Base-by-base conservation (phyloP, 2,113 vertebrate genomes). In the Lampris megalopsis region DNA sequence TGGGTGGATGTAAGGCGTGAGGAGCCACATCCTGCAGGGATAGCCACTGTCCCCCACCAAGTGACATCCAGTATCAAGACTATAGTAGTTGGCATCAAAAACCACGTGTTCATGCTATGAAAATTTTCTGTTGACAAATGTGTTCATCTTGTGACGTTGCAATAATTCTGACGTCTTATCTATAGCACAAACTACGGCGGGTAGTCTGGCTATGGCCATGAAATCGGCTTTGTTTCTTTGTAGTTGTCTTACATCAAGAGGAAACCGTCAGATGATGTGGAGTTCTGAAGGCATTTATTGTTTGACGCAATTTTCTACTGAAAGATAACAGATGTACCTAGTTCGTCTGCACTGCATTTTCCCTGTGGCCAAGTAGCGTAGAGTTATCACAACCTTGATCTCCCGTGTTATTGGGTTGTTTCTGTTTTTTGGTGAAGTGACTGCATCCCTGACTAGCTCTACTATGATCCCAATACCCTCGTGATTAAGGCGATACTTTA, bases 251-350 rank as follows among this genome's bases (percentile, higher is more conserved):
- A 56, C 53, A 56, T 56, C 53, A 56, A 24, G 53, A 48, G 53
- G 53, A 56, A 56, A 56, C 53, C 53, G 57, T 60, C 35, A 9
- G 57, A 60, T 35, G 36, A 60, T 37, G 57, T 60, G 9, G 36
- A 24, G 57, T 6, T 60, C 4, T 60, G 57, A 35, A 24, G 57
- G 57, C n/a, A 6, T 56, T 56, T 56, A 10, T 49, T 49, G 48
- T 56, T 56, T 56, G 53, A 7, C 13, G 53, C 10, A 56, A 7
- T 60, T 5, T 60, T 60, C 57, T 60, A 38, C 57, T 37, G 57
- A 60, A 4, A 38, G 57, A 60, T 37, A 35, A 60, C 57, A 60
- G 35, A 38, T 5, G 13, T 56, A 60, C 57, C 5, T 4, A 9
- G 57, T 60, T 7, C 9, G 2, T 37, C 11, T 60, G 57, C 57